These are phyloP conservation scores for Drosophila fungiperda DNA, from an alignment of 2,888 invertebrate species.

Conservation along the genomic window DNA sequence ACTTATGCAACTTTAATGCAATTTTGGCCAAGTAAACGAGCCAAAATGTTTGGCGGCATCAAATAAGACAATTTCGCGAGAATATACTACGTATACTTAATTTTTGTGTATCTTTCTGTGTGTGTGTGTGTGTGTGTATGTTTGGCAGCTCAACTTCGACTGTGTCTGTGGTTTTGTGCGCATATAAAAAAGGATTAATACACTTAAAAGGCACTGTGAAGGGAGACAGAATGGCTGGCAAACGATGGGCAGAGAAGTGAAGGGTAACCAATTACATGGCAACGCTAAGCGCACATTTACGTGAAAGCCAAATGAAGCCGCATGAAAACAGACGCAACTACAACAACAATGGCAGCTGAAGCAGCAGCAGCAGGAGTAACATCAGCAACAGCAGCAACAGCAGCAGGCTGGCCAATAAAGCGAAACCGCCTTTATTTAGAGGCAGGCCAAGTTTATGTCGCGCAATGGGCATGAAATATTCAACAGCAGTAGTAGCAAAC, in stretches of 20 bases:
- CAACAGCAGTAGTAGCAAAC: constrained; percentile 51
- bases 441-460: constrained; percentile 72
- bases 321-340: constrained; percentile 41
- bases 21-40: constrained; percentile 76
- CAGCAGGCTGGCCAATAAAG: constrained; percentile 68
- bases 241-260: constrained; percentile 4
- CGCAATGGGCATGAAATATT: constrained; percentile 76
- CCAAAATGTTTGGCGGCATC: constrained; percentile 57
- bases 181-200: constrained; percentile 81
- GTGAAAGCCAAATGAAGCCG: constrained; percentile 78
- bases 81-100: constrained; percentile 69
- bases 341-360: constrained; percentile 28
- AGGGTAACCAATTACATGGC: constrained; percentile 66
- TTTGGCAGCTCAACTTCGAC: constrained; percentile 32
- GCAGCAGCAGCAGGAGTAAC: constrained; percentile 1
- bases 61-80: constrained; percentile 61
- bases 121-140: constrained; percentile 13
- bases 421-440: constrained; percentile 70
- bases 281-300: constrained; percentile 79
- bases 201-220: constrained; percentile 66
- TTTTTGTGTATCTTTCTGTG: constrained; percentile 41
- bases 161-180: constrained; percentile 48
- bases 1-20: constrained; percentile 82
- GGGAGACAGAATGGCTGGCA: constrained; percentile 9
- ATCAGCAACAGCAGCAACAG: constrained; percentile 17